Evolutionary conservation across 2,113 vertebrate species (phyloP).

Genomic region (Rhizomys pruinosus): DNA sequence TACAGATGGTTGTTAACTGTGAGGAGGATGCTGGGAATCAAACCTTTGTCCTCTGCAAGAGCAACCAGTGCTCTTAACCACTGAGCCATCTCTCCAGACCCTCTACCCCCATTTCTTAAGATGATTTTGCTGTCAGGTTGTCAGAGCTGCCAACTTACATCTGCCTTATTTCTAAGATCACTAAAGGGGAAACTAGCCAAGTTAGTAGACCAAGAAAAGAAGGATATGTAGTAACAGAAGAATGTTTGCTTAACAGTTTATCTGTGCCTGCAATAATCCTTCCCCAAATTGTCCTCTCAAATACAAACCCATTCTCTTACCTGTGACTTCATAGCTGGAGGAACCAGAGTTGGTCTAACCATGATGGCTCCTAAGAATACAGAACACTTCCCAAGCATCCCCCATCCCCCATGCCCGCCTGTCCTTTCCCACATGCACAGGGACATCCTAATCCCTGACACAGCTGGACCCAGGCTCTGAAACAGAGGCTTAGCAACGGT

Average conservation of each 20-base stretch:
- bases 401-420: neutral
- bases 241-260: neutral
- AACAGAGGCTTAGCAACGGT: neutral
- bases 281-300: neutral
- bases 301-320: neutral
- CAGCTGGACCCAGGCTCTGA: neutral
- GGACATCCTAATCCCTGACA: neutral
- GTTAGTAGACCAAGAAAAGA: constrained; percentile 12
- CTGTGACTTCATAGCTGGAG: neutral
- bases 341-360: neutral
- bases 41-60: too few species aligned
- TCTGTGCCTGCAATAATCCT: neutral
- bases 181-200: neutral
- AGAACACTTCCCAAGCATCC: neutral
- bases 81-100: too few species aligned
- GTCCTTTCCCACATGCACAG: neutral
- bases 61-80: too few species aligned
- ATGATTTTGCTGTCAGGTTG: neutral
- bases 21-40: too few species aligned
- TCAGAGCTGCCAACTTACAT: neutral
- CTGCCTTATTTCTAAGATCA: neutral
- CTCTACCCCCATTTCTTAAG: neutral
- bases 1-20: too few species aligned
- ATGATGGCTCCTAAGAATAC: neutral
- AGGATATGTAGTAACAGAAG: neutral